Conservation (phyloP, 2,797 vertebrate species). For the Sebastes iracundus region DNA sequence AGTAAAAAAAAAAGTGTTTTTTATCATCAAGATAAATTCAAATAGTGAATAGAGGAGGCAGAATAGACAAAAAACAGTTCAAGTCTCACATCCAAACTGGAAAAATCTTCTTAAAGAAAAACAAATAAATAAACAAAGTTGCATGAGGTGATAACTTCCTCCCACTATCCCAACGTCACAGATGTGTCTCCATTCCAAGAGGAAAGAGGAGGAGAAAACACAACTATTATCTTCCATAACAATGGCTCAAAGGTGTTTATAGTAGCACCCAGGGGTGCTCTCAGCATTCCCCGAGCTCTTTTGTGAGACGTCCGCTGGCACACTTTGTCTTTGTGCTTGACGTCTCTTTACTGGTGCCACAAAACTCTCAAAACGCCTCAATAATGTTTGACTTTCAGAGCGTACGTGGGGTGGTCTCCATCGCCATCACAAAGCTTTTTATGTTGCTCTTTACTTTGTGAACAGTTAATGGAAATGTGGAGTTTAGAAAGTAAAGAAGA, state of each 20-base stretch:
- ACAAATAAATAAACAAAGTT: not conserved
- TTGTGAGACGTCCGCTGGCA: conserved; percentile 61
- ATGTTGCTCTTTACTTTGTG: not conserved
- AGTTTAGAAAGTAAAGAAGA: not conserved
- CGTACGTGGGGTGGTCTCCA: conserved; percentile 52
- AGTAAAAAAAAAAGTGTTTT: no score
- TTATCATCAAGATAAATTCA: not conserved
- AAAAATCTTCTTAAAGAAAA: no score
- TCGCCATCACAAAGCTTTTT: conserved; percentile 4
- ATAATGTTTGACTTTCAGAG: conserved; percentile 23
- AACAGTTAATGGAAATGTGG: not conserved
- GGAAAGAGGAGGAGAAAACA: conserved; percentile 63
- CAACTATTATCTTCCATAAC: conserved; percentile 47
- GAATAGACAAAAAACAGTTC: no score
- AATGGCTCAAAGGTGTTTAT: conserved; percentile 44
- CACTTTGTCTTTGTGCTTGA: conserved; percentile 59
- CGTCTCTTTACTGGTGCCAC: conserved; percentile 8
- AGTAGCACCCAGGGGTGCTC: conserved; percentile 61
- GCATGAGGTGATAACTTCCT: not conserved
- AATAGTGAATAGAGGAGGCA: not conserved
- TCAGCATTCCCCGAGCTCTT: conserved; percentile 61
- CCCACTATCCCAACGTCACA: conserved; percentile 52
- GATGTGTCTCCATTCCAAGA: conserved; percentile 67
- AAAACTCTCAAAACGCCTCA: not conserved
- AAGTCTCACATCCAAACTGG: no score